Conservation (phyloP, 2,113 vertebrate species). For the Varanus salvator region DNA sequence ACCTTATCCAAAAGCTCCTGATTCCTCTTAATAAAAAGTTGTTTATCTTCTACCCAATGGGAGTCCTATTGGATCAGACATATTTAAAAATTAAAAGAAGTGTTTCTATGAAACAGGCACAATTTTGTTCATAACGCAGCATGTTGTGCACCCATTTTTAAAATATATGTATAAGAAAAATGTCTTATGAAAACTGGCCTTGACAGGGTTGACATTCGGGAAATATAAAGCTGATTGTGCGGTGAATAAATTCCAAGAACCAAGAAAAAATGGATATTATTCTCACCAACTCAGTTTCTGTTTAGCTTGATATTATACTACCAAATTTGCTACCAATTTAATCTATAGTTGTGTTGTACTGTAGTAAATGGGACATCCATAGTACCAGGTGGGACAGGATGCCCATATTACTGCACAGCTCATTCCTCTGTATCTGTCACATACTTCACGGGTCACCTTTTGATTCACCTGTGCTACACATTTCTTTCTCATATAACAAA, state of each 20-base stretch:
- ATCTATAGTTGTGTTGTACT: neutral
- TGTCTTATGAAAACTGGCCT: neutral
- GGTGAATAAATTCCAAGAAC: neutral
- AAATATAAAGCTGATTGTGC: neutral
- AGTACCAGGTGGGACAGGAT: neutral
- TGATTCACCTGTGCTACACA: neutral
- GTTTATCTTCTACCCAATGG: slow-evolving; percentile 98
- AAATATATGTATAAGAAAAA: neutral
- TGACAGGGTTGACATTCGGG: neutral
- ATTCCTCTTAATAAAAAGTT: slow-evolving; percentile 94
- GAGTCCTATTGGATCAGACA: slow-evolving; percentile 88
- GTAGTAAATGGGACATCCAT: neutral
- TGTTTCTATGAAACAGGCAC: neutral
- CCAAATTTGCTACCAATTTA: neutral
- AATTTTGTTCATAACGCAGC: neutral
- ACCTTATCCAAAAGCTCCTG: slow-evolving; percentile 98
- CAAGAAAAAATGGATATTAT: neutral
- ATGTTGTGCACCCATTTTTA: neutral
- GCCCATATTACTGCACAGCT: neutral
- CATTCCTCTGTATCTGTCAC: neutral
- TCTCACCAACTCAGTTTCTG: neutral
- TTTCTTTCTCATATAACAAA: neutral
- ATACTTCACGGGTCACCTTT: neutral
- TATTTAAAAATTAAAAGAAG: slow-evolving; percentile 41
- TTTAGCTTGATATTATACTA: neutral